Base-by-base conservation (phyloP, 2,888 invertebrate species). In the Biston stratarius region DNA sequence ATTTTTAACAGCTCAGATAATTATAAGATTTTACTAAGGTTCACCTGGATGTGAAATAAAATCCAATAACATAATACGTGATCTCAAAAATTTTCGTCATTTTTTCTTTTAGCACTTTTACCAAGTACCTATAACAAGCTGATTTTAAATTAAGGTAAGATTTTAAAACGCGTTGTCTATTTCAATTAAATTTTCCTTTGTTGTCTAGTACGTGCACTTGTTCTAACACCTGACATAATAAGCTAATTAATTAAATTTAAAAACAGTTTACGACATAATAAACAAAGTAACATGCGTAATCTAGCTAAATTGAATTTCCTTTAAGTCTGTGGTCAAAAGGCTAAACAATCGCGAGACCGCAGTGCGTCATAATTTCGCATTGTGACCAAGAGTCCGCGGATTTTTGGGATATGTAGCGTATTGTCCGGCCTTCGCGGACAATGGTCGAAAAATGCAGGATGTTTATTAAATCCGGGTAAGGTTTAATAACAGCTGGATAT, bases 341-440 rank as follows among this genome's bases (percentile, higher is more conserved):
- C 67, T 47, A 63, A 68, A 68, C 67, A 67, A 62, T 67, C 62
- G 52, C 12, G 65, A 14, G 55, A 58, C 67, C 67, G 67, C 67
- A 67, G 15, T 67, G 67, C 67, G 67, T 67, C 67, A 67, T 67
- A 67, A 67, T 62, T 67, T 49, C 67, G 53, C 59, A 67, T 67
- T 67, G 67, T 67, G 67, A 47, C 67, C 67, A 58, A 44, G 67
- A 53, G 40, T 10, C 40, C 52, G 48, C 53, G 67, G 67, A 62
- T 62, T 67, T 57, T 58, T 53, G 62, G 67, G 67, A 58, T 58
- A 62, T 67, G 62, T 67, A 57, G 40, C 45, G 33, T 8, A 52
- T 66, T 67, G 62, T 67, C 57, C 61, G 51, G 9, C n/a, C 38
- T 53, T 12, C 12, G 14, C 2, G 57, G 57, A 66, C 66, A 66